Evolutionary conservation across 2,113 vertebrate species (phyloP), one percentile per base, ranked within the genome.

Genomic region (Pongo abelii): DNA sequence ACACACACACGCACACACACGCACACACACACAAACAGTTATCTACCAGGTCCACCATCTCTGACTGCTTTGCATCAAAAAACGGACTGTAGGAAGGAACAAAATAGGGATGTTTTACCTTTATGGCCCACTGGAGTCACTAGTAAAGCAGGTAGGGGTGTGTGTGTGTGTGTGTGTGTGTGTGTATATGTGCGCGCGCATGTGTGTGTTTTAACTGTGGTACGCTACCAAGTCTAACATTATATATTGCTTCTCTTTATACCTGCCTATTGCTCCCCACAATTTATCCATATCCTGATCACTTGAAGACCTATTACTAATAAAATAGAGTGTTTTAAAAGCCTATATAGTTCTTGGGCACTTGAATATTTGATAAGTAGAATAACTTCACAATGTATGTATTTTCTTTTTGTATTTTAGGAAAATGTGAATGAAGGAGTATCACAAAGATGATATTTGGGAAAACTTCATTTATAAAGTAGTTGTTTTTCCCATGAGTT

Each of bases 261-360:
- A n/a, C 32, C 57, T 70, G n/a, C 57, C 32, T 69, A 52, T 22
- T 81, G 30, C 77, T 27, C 75, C 77, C 23, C 64, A 46, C 8
- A 83, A 2, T 64, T 20, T 40, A 50, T 50, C 35, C 38, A 89
- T 70, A 35, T 69, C n/a, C 32, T 91, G 52, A 74, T 74, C 90
- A 93, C 91, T 89, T 77, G 84, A 80, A 92, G 79, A 35, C 72
- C 61, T 97, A 32, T 7, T 69, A 27, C 18, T 92, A 55, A 46
- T 85, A 50, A 97, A 84, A 93, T 88, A 91, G 64, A 69, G 84
- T 89, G 46, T 27, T 94, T 38, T 81, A 52, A 89, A 87, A 84
- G 70, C 40, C 69, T 78, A 2, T 89, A 46, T 59, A 64, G 61
- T 97, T 87, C 74, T 93, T 93, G 79, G 80, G 35, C 70, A 97